Conservation (phyloP, 2,113 vertebrate species). For the Dipodomys spectabilis region DNA sequence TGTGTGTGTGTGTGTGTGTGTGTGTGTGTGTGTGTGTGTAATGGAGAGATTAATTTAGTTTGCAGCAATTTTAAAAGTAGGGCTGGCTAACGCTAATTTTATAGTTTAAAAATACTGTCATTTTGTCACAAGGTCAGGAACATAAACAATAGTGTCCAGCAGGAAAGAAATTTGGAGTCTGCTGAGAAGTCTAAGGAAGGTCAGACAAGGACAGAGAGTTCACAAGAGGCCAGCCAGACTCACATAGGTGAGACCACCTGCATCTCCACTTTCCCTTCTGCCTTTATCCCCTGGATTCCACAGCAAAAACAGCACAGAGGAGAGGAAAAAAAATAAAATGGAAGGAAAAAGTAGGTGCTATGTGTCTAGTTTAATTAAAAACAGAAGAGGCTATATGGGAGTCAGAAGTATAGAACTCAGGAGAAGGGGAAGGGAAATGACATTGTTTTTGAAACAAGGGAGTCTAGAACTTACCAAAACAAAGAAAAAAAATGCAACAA, state of each 20-base stretch:
- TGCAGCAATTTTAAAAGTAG: neutral
- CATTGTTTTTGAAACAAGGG: neutral
- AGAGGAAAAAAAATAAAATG: accelerated
- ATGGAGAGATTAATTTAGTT: neutral
- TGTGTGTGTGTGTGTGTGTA: neutral
- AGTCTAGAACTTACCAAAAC: neutral
- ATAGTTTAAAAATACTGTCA: neutral
- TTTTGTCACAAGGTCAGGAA: neutral
- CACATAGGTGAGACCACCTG: neutral
- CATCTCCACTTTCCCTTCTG: too few relatives aligned
- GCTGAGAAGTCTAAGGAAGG: accelerated
- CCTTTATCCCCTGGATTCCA: neutral
- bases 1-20: neutral
- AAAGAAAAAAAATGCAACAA: too few relatives aligned
- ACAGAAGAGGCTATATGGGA: neutral
- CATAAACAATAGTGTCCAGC: neutral
- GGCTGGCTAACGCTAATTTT: neutral
- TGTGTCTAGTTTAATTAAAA: neutral
- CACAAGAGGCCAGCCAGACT: neutral
- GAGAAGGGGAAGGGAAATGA: neutral
- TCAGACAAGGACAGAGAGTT: neutral
- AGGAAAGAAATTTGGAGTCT: neutral
- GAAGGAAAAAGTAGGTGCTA: neutral
- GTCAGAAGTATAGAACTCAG: neutral
- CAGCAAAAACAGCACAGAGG: accelerated